Conservation (phyloP, 2,888 invertebrate genomes). For the Nomada ruficornis region DNA sequence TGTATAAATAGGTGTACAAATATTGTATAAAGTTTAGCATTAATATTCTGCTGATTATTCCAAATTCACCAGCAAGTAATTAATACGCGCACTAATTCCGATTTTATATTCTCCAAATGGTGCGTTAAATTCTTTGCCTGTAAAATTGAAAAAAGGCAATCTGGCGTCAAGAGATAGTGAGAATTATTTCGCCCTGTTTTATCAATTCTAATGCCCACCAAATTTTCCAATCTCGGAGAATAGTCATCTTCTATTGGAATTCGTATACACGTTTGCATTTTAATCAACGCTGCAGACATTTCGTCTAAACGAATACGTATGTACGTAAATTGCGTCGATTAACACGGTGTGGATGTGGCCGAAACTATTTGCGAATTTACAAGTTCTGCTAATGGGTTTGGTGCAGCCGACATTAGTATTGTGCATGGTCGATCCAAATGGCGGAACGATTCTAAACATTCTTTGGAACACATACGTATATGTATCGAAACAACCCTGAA, state of each 20-base stretch:
- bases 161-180: too few relatives aligned
- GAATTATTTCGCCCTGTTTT: background rate
- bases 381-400: slow-evolving; percentile 30
- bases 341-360: slow-evolving; percentile 13
- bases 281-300: background rate
- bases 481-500: background rate
- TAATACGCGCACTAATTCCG: too few relatives aligned
- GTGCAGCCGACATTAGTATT: slow-evolving; percentile 1
- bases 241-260: background rate
- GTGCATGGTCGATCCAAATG: slow-evolving; percentile 4
- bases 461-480: background rate
- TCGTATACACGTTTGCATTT: background rate
- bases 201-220: background rate
- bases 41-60: too few relatives aligned
- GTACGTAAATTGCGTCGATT: background rate
- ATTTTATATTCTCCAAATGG: too few relatives aligned
- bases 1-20: too few relatives aligned
- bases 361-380: slow-evolving; percentile 36
- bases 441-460: slow-evolving; percentile 5
- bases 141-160: too few relatives aligned
- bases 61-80: too few relatives aligned
- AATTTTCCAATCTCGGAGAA: background rate
- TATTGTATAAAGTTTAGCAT: too few relatives aligned
- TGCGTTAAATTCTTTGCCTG: too few relatives aligned
- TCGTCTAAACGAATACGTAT: background rate